A percentile compares a stretch with the other conserved stretches of the same genome.
Evolutionary conservation across 2,888 invertebrate species (phyloP).

Genomic region (Perizoma affinitatum): DNA sequence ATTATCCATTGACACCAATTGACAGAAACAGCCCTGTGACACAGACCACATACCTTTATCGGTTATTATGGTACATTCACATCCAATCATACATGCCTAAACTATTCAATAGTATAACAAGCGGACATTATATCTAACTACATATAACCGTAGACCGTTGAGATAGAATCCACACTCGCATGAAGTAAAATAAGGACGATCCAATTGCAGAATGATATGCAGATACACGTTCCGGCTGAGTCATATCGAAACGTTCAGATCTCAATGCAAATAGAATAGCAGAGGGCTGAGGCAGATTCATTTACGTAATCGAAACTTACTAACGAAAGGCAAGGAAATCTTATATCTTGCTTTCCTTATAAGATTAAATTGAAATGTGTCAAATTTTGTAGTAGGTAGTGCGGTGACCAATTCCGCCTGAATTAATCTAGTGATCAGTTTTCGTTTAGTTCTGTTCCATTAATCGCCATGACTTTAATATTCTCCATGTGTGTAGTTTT

Average conservation of each 20-base stretch:
- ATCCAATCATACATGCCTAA: constrained; percentile 40
- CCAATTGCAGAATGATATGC: constrained; percentile 31
- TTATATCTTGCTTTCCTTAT: no score
- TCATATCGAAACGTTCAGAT: constrained; percentile 23
- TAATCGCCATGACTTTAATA: no score
- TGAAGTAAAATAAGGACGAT: constrained; percentile 22
- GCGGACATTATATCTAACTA: background rate
- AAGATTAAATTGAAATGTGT: no score
- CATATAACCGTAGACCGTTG: background rate
- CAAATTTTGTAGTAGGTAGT: no score
- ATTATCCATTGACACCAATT: constrained; percentile 51
- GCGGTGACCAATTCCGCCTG: no score
- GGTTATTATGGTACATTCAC: constrained; percentile 41
- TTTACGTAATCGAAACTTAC: no score
- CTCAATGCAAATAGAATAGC: constrained; percentile 23
- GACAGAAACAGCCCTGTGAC: constrained; percentile 48
- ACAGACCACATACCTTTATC: constrained; percentile 42
- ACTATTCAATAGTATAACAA: constrained; percentile 34
- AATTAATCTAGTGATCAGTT: no score
- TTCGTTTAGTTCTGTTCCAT: no score
- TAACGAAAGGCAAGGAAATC: no score
- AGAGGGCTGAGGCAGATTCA: background rate
- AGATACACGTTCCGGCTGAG: constrained; percentile 32
- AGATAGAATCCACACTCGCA: constrained; percentile 10
- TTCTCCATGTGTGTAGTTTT: no score